Evolutionary conservation across 1,140 invertebrate species (phyloP), one percentile per base, ranked within the genome.

Genomic region (Diabrotica virgifera): DNA sequence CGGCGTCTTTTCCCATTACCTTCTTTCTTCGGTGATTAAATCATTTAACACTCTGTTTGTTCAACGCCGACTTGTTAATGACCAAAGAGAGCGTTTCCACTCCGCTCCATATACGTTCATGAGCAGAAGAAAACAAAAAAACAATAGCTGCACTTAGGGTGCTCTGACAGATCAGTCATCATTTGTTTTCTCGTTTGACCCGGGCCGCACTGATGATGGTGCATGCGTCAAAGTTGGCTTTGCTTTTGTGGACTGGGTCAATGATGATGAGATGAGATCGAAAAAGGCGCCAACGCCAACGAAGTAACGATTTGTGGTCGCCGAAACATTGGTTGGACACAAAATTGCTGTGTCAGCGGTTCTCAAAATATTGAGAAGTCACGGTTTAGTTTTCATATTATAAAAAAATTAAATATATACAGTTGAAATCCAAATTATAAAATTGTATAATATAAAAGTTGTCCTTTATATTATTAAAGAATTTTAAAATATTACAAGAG

Each of bases 91-190:
- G 40, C n/a, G 40, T 46, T 46, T 46, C 40, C 2, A 46, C 24
- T 24, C 4, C 24, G 24, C 24, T 24, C 24, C 40, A 46, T 46
- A 46, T 46, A 46, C 8, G n/a, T 46, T 46, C 40, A 46, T 46
- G 40, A 46, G n/a, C 40, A 46, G n/a, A 46, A n/a, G n/a, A 10
- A 46, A 46, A 46, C 8, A 8, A 46, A 46, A 10, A 46, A 46
- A 46, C 8, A 8, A 46, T 10, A 46, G 40, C 40, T 46, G 40
- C 3, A 10, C n/a, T 46, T 46, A 46, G 40, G n/a, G 40, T 46
- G 40, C 40, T 46, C 40, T 46, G 40, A 46, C 40, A 46, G 40
- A 46, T 46, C 40, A n/a, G n/a, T 46, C 40, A n/a, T 46, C 40
- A 46, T 46, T 46, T 46, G 40, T 46, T 46, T 46, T 5, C 40